Percentiles rank a stretch among this genome's conserved stretches.
phyloP scores from a whole-genome alignment of 2,797 vertebrate species.

The Alfaro cultratus region DNA sequence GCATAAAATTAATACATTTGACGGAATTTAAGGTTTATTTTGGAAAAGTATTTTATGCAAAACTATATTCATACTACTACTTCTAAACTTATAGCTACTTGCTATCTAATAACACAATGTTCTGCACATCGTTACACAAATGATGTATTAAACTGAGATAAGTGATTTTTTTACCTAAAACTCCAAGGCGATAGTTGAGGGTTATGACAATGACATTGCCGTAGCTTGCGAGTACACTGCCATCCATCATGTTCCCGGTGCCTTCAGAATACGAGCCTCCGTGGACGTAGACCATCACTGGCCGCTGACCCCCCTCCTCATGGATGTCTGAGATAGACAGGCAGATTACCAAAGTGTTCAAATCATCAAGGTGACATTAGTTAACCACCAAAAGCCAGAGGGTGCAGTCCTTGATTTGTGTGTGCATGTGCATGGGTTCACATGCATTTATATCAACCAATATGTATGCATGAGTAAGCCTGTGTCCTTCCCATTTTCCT shows the following conservation, averaged over 20 bases:
- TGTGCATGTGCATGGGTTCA: conserved; percentile 26
- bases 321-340: conserved; percentile 84
- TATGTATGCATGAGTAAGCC: conserved; percentile 74
- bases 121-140: neutral
- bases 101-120: neutral
- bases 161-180: conserved; percentile 83
- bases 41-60: neutral
- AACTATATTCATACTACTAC: neutral
- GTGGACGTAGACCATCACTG: conserved; percentile 96
- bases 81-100: neutral
- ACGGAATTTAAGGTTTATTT: neutral
- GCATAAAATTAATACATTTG: neutral
- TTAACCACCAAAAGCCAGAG: conserved; percentile 14
- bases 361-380: conserved; percentile 19
- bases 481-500: conserved; percentile 69
- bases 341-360: conserved; percentile 11
- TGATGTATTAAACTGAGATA: conserved; percentile 14
- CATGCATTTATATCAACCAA: conserved; percentile 63
- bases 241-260: conserved; percentile 95
- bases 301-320: conserved; percentile 89
- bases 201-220: conserved; percentile 95
- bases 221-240: conserved; percentile 93
- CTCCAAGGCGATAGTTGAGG: conserved; percentile 93
- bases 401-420: conserved; percentile 17
- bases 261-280: conserved; percentile 96